Evolutionary conservation across 2,888 invertebrate genomes (phyloP), one percentile per base, ranked within the genome.

Genomic region (Yponomeuta malinellus): DNA sequence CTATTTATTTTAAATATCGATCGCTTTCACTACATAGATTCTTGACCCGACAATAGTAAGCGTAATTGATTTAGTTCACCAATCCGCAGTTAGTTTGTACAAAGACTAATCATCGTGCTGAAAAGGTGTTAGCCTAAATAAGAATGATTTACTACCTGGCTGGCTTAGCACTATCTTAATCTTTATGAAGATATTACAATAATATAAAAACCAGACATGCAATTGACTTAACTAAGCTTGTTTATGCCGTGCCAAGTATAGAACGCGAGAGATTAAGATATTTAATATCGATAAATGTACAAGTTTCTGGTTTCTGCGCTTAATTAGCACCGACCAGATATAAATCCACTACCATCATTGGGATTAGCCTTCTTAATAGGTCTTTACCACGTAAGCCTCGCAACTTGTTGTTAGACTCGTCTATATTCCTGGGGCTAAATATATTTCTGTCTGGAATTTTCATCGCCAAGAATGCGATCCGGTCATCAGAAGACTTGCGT

Each of bases 401-500:
- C 15, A 48, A 4, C 70, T 66, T 48, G 31, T 37, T 48, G 64
- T 70, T 59, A 59, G 48, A 63, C 12, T 69, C 2, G 71, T 71
- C 73, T 63, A 65, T 65, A 70, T 43, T 63, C 63, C 78, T 81
- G 75, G 76, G 75, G 78, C 81, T 82, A 83, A 83, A 84, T 83
- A 84, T 85, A 86, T 79, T 78, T 75, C 74, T 75, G 77, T 75
- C 78, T 80, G 79, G 81, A 83, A 84, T 84, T 81, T 85, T 81
- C 76, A 81, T 81, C 76, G 78, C 74, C 75, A 79, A 81, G 80
- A 82, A 84, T 82, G 79, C 80, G 79, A 79, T 81, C 76, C 77
- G 74, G 73, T 79, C 76, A 75, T 81, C 82, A 76, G 78, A 80
- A 73, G 78, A 72, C 75, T 77, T 78, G 78, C 80, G 79, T 77